Percentiles rank a stretch among this genome's conserved stretches.
These are phyloP conservation scores for Hyaena hyaena DNA, from an alignment of 2,113 vertebrate genomes.

Conservation along the genomic window DNA sequence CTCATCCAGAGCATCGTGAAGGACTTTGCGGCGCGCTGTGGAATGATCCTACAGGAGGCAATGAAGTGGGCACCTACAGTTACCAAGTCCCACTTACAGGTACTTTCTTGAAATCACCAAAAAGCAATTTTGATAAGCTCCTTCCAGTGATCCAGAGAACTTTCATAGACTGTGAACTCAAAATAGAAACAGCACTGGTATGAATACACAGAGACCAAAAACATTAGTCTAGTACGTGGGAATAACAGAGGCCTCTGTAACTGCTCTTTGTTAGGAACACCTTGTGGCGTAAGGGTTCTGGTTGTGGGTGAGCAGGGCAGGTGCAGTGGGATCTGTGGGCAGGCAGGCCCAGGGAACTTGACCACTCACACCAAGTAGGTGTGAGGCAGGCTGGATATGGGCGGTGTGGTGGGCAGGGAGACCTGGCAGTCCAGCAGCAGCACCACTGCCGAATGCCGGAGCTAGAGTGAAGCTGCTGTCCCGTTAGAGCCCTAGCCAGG, in stretches of 20 bases:
- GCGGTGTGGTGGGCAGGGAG: neutral
- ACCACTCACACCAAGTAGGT: neutral
- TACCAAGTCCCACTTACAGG: slow-evolving; percentile 98
- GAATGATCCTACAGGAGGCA: slow-evolving; percentile 97
- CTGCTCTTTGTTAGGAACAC: neutral
- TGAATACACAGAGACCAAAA: neutral
- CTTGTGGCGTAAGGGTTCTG: neutral
- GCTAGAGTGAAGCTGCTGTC: neutral
- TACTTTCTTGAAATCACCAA: slow-evolving; percentile 70
- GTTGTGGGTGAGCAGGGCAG: neutral
- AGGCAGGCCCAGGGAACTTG: neutral
- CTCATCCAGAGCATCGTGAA: slow-evolving; percentile 95
- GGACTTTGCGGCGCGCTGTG: slow-evolving; percentile 97
- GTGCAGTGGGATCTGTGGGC: rapidly evolving
- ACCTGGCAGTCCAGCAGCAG: no score
- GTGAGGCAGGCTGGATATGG: neutral
- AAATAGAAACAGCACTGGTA: neutral
- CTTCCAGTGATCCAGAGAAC: neutral
- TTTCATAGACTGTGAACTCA: neutral
- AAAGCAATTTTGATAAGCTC: neutral
- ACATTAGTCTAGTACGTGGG: neutral
- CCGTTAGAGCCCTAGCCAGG: no score
- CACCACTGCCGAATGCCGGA: neutral
- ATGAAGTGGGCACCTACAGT: slow-evolving; percentile 99
- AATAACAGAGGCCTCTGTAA: neutral